Evolutionary conservation across 2,113 vertebrate species (phyloP).

Genomic region (Cervus canadensis): DNA sequence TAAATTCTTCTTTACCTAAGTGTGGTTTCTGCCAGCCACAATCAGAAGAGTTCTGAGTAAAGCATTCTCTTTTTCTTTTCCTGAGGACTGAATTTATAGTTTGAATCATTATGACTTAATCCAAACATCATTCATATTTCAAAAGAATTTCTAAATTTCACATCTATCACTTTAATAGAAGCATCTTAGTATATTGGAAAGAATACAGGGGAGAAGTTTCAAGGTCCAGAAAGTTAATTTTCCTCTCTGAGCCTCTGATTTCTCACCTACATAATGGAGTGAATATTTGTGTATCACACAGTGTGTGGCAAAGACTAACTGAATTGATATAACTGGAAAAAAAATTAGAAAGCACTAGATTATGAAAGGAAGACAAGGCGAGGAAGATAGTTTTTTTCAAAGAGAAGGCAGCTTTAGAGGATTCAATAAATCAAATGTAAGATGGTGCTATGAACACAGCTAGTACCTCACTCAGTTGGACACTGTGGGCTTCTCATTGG

Average conservation of each 20-base stretch:
- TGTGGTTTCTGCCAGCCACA: background rate
- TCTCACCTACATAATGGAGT: background rate
- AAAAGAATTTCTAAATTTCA: background rate
- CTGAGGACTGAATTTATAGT: background rate
- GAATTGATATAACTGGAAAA: background rate
- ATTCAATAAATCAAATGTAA: background rate
- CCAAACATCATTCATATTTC: background rate
- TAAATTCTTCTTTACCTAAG: background rate
- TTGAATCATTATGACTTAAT: background rate
- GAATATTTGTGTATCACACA: background rate
- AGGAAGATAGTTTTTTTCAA: background rate
- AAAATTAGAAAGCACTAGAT: background rate
- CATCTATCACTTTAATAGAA: background rate
- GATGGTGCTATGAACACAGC: no score
- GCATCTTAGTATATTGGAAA: background rate
- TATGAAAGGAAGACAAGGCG: background rate
- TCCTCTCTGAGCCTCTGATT: background rate
- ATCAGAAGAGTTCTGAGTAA: background rate
- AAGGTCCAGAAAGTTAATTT: background rate
- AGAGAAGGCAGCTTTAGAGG: background rate
- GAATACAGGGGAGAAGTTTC: background rate
- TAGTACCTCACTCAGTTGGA: fast-evolving
- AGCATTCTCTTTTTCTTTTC: background rate
- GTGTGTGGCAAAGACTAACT: background rate
- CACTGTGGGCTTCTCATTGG: background rate